Conservation (phyloP, 2,888 invertebrate species). For the Zaprionus obscuricornis region DNA sequence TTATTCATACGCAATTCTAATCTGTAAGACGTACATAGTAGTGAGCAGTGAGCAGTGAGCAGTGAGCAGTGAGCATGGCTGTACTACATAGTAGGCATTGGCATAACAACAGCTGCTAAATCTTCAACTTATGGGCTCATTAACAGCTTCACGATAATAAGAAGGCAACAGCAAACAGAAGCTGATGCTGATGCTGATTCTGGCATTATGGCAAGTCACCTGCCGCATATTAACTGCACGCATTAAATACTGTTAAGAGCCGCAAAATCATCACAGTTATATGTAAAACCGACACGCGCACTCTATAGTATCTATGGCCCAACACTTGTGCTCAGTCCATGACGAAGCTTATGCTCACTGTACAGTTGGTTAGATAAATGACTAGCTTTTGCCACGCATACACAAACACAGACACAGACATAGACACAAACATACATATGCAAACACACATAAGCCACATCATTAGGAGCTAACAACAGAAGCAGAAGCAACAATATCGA, state of each 20-base stretch:
- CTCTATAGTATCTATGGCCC: no score
- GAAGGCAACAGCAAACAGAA: background rate
- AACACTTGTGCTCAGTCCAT: background rate
- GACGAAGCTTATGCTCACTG: constrained; percentile 17
- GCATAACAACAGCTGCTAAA: constrained; percentile 40
- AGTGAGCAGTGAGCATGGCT: background rate
- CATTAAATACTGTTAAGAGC: constrained; percentile 60
- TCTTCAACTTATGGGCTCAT: constrained; percentile 58
- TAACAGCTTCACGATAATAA: constrained; percentile 44
- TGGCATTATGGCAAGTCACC: constrained; percentile 60
- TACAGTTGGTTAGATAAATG: constrained; percentile 48
- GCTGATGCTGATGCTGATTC: constrained; percentile 9
- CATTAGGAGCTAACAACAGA: constrained; percentile 47
- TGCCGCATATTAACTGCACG: constrained; percentile 76
- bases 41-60: background rate
- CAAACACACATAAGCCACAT: constrained; percentile 44
- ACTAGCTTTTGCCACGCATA: constrained; percentile 33
- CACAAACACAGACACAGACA: constrained; percentile 9
- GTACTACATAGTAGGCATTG: no score
- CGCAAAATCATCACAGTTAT: constrained; percentile 55
- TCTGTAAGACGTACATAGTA: background rate
- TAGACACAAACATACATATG: constrained; percentile 7
- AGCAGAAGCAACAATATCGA: constrained; percentile 18
- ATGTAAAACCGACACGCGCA: constrained; percentile 35
- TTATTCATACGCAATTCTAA: constrained; percentile 53